Evolutionary conservation across 2,888 invertebrate species (phyloP), one percentile per base, ranked within the genome.

Genomic region (Congeria kusceri): DNA sequence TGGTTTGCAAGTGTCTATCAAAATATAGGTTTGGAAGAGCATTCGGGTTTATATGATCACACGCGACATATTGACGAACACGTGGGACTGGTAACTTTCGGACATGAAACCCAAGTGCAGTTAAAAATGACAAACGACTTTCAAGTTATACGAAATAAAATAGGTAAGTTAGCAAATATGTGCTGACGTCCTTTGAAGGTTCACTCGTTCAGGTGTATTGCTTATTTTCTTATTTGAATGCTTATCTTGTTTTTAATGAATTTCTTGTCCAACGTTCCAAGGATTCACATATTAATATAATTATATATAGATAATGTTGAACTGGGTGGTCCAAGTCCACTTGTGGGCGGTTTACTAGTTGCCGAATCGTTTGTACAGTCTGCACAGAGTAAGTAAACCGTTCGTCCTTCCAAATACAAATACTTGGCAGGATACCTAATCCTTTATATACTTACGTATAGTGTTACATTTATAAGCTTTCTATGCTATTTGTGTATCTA

Each of bases 261-360:
- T 32, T 32, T 32, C 4, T 4, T 7, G 9, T 32, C 4, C 32
- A 32, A 32, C 32, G 9, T 7, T 32, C 4, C 4, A 32, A 32
- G 4, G 32, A 4, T 32, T 7, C 15, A 39, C 1, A 39, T 11
- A 1, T 1, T 11, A 11, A 5, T 39, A 5, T 13, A 5, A 3
- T 11, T 39, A 15, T 1, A 15, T 15, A 39, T 9, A 69, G 69
- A 39, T 27, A 27, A 32, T 7, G 23, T 61, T 28, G 29, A 29
- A n/a, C 32, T 69, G 0, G 69, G 69, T 4, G 69, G 69, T 15
- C 69, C 69, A 3, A 69, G 69, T 62, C 53, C 61, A 5, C n/a
- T 69, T 11, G 28, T 32, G 18, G 69, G 69, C 13, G 69, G 69
- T 13, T 4, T 69, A 4, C 3, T 53, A 4, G 11, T 61, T 18